phyloP scores from a whole-genome alignment of 1,140 invertebrate species.

The Pseudomyrmex pallidus region DNA sequence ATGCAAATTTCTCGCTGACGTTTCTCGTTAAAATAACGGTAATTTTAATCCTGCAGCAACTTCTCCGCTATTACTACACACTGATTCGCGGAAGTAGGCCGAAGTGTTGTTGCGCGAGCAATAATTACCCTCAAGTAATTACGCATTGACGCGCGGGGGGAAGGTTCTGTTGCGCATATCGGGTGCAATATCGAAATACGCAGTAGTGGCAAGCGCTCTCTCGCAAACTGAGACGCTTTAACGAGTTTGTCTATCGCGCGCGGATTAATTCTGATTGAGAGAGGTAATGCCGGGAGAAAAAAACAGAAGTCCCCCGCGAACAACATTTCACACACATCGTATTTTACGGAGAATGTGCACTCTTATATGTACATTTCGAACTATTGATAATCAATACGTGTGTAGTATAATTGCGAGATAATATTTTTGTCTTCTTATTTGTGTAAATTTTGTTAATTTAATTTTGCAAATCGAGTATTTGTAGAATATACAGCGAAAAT shows the following conservation, averaged over 20 bases:
- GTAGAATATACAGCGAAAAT: no score
- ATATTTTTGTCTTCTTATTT: no score
- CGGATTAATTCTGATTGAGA: slow-evolving; percentile 61
- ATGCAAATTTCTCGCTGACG: slow-evolving; percentile 38
- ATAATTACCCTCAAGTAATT: slow-evolving; percentile 51
- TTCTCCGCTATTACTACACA: slow-evolving; percentile 35
- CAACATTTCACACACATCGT: slow-evolving; percentile 9
- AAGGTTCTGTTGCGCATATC: slow-evolving; percentile 9
- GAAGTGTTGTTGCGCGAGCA: slow-evolving; percentile 61
- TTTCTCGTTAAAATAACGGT: slow-evolving; percentile 60
- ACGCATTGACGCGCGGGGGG: slow-evolving; percentile 8
- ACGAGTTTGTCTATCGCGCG: slow-evolving; percentile 42
- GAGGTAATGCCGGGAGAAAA: slow-evolving; percentile 9
- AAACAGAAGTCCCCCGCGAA: not conserved
- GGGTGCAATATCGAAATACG: slow-evolving; percentile 49
- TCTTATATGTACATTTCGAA: slow-evolving; percentile 1
- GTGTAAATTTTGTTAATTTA: no score
- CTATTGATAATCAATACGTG: slow-evolving; percentile 16
- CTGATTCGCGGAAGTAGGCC: slow-evolving; percentile 67
- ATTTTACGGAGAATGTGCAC: slow-evolving; percentile 4
- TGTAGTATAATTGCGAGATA: not conserved
- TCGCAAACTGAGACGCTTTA: slow-evolving; percentile 62
- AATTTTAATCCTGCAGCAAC: slow-evolving; percentile 63
- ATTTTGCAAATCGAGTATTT: no score
- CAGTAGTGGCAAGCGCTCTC: slow-evolving; percentile 37